phyloP scores from a whole-genome alignment of 2,113 vertebrate genomes.

The Callocephalon fimbriatum region DNA sequence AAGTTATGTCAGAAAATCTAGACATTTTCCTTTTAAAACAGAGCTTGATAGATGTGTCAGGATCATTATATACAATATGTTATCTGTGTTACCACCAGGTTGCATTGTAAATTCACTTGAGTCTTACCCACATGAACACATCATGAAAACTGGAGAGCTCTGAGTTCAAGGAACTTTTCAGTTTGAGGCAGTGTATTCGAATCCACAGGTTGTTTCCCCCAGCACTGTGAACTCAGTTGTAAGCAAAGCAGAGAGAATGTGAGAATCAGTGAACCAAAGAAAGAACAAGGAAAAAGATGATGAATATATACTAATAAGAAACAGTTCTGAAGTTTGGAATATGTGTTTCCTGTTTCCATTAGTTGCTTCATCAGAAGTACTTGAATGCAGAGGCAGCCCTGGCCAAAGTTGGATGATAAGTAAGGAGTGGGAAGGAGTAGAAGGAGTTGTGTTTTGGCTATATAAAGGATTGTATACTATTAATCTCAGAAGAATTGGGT shows the following conservation, averaged over 20 bases:
- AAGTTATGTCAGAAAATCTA: not conserved
- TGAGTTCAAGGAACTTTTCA: not conserved
- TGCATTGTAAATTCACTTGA: not conserved
- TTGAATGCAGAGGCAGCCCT: slow-evolving; percentile 19
- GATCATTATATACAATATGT: not conserved
- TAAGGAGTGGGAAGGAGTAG: not conserved
- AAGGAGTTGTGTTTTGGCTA: not conserved
- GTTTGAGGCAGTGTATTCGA: not conserved
- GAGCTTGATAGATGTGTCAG: not conserved
- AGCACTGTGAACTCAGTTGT: not conserved
- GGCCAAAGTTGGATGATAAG: slow-evolving; percentile 11
- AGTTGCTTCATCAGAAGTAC: slow-evolving; percentile 13
- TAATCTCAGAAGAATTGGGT: not conserved
- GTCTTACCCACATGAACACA: not conserved
- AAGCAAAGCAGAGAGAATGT: not conserved
- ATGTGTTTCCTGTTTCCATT: slow-evolving; percentile 59
- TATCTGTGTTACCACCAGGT: not conserved
- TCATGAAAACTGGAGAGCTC: not conserved
- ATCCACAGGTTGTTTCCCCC: not conserved
- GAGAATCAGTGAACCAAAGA: slow-evolving; percentile 21
- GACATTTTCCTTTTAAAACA: not conserved
- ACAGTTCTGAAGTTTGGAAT: slow-evolving; percentile 2
- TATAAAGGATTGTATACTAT: not conserved
- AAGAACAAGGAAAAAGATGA: slow-evolving; percentile 6
- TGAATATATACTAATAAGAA: slow-evolving; percentile 39